These are phyloP conservation scores for Sceloporus undulatus DNA, from an alignment of 2,113 vertebrate species.

Conservation along the genomic window DNA sequence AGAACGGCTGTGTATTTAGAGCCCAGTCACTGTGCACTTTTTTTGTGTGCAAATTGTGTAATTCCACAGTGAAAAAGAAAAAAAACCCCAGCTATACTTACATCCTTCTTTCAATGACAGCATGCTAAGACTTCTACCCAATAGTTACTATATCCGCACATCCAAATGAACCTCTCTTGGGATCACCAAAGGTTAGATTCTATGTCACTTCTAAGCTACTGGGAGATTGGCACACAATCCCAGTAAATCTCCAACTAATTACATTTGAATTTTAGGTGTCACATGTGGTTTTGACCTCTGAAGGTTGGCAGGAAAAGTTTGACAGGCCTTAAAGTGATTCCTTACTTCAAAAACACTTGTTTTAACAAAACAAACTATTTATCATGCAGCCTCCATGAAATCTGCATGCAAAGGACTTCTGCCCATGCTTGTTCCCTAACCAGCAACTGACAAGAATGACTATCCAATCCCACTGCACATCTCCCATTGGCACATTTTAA, in stretches of 20 bases:
- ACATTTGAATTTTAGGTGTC: conserved; percentile 79
- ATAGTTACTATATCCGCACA: conserved; percentile 72
- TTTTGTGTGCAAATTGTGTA: conserved; percentile 29
- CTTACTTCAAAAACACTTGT: conserved; percentile 29
- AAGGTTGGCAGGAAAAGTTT: conserved; percentile 77
- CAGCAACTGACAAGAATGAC: not conserved
- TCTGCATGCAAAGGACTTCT: not conserved
- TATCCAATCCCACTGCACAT: too few relatives aligned
- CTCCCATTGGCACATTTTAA: not conserved
- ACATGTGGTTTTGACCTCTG: conserved; percentile 78
- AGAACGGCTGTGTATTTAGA: conserved; percentile 59
- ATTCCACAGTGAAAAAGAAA: not conserved
- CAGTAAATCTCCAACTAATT: conserved; percentile 81
- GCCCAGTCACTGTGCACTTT: conserved; percentile 37
- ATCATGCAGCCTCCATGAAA: not conserved
- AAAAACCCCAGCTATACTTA: not conserved
- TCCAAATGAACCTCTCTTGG: conserved; percentile 72
- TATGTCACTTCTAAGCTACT: conserved; percentile 73
- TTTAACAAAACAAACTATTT: conserved; percentile 38
- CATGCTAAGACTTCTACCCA: conserved; percentile 7
- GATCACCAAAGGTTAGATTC: conserved; percentile 74
- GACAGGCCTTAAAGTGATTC: conserved; percentile 59
- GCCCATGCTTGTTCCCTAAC: not conserved
- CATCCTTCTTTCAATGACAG: conserved; percentile 25
- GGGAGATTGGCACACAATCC: conserved; percentile 77